A percentile compares a stretch with the other conserved stretches of the same genome.
phyloP scores from a whole-genome alignment of 1,140 invertebrate genomes.

The Rhizoglyphus robini region DNA sequence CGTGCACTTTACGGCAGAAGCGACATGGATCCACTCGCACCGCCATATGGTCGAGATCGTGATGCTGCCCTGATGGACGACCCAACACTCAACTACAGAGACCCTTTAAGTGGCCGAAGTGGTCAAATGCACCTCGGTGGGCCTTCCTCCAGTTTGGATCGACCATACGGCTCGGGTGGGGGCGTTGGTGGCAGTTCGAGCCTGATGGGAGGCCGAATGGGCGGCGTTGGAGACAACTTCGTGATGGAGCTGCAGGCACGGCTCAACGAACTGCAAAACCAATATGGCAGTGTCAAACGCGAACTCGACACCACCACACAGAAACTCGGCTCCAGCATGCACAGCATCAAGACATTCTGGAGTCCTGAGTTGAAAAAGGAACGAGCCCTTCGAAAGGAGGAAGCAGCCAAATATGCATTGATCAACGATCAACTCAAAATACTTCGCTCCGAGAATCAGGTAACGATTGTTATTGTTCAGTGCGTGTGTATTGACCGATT shows the following conservation, averaged over 20 bases:
- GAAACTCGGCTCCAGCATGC: constrained; percentile 95
- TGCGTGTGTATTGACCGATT: too few species aligned
- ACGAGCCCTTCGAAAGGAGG: constrained; percentile 85
- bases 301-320: constrained; percentile 94
- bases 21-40: not conserved
- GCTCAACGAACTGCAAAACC: constrained; percentile 86
- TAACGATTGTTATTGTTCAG: constrained; percentile 36
- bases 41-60: constrained; percentile 15
- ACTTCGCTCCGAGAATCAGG: constrained; percentile 93
- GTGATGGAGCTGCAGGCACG: constrained; percentile 85
- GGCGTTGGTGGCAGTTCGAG: not conserved
- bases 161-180: not conserved
- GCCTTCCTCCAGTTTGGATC: not conserved
- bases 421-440: constrained; percentile 94
- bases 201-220: not conserved
- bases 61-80: constrained; percentile 12
- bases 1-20: constrained; percentile 30
- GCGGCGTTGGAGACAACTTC: constrained; percentile 27
- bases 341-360: constrained; percentile 99
- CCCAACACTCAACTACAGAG: not conserved
- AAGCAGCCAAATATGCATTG: constrained; percentile 88
- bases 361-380: constrained; percentile 98
- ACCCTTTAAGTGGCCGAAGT: not conserved
- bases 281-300: constrained; percentile 87
- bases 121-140: constrained; percentile 6